Percentiles rank a stretch among this genome's conserved stretches.
Evolutionary conservation across 1,140 invertebrate species (phyloP).

Genomic region (Bathynomus jamesi): DNA sequence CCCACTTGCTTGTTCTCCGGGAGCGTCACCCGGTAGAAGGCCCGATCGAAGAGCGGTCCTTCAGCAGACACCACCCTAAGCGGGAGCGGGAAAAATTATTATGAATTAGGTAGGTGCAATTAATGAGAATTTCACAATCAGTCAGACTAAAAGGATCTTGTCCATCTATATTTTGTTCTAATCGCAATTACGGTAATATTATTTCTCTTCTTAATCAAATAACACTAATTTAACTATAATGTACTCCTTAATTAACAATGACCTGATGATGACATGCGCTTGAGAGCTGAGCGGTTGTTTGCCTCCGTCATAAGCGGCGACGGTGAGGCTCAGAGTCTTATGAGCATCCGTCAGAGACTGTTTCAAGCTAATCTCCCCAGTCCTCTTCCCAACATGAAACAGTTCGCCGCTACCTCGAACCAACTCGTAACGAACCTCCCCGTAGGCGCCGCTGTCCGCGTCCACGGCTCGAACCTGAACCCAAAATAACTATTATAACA

Average conservation of each 20-base stretch:
- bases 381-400: slow-evolving; percentile 55
- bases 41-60: slow-evolving; percentile 78
- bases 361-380: slow-evolving; percentile 74
- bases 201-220: too few species aligned
- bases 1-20: slow-evolving; percentile 63
- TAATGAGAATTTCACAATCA: too few species aligned
- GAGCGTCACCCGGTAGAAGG: slow-evolving; percentile 69
- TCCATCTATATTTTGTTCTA: too few species aligned
- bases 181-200: too few species aligned
- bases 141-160: too few species aligned
- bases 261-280: slow-evolving; percentile 62
- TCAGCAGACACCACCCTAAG: slow-evolving; percentile 77
- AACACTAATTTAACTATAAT: too few species aligned
- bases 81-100: too few species aligned
- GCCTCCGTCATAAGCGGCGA: slow-evolving; percentile 87
- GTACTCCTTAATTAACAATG: too few species aligned
- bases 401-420: slow-evolving; percentile 81
- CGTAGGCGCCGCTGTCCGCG: slow-evolving; percentile 6
- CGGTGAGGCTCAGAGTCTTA: slow-evolving; percentile 71
- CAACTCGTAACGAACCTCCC: slow-evolving; percentile 38
- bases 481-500: background rate
- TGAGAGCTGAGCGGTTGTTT: slow-evolving; percentile 68
- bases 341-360: slow-evolving; percentile 75
- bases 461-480: slow-evolving; percentile 10
- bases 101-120: too few species aligned